Evolutionary conservation across 2,113 vertebrate genomes (phyloP), one percentile per base, ranked within the genome.

Genomic region (Himantopus leucocephalus): DNA sequence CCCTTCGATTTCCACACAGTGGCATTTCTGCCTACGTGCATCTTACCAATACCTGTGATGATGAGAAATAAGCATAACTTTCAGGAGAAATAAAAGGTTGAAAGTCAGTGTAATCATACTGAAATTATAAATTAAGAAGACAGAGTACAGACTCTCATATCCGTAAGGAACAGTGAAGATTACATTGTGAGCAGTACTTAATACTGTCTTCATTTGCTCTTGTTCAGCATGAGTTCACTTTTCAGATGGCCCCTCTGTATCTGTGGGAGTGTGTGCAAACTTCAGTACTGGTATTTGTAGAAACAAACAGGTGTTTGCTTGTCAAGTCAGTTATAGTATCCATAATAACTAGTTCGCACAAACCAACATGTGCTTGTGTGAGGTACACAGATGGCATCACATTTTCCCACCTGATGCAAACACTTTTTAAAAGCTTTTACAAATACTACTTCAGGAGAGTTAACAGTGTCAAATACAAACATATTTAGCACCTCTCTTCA

Each of bases 341-440:
- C 53, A 85, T 62, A 82, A 87, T 87, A 82, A 75, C 88, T 67
- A 81, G 8, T 81, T 62, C 84, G 32, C 68, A 74, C 56, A 71
- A 79, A 84, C 43, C 68, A 86, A 10, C 24, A 55, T 26, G 5
- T 78, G 52, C n/a, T 80, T 88, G 50, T 74, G 76, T 72, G 68
- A 89, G 24, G 63, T 94, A 91, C 81, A 94, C 88, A 95, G 90
- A 90, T 94, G 88, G 78, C 63, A 83, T 77, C 80, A 52, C 17
- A 80, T 89, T 86, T 90, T 93, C 34, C 43, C 55, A 80, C 63
- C 35, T 94, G 68, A 86, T 88, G 41, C 45, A 92, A 80, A 21
- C 52, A 39, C 37, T 59, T 88, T 72, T 53, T n/a, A 66, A 73
- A 96, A 81, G 34, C 64, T 88, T 86, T 77, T 71, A 67, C 64